Conservation (phyloP, 2,113 vertebrate species). For the Sorex fumeus region DNA sequence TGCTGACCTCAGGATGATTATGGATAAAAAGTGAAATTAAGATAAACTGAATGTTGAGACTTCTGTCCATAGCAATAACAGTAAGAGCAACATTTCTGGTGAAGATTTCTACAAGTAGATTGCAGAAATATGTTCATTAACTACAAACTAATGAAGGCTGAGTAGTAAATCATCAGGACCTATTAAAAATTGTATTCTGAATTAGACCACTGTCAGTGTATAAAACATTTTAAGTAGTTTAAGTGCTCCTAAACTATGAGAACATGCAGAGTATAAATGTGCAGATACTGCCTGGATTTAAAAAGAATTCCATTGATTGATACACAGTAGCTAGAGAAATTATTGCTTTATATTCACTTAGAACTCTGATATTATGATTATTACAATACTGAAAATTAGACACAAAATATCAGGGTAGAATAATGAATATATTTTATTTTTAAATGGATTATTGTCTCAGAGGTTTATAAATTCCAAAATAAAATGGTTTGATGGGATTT, state of each 20-base stretch:
- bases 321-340: neutral
- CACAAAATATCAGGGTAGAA: neutral
- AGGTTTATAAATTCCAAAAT: neutral
- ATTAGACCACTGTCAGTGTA: neutral
- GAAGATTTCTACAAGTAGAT: neutral
- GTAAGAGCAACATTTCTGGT: neutral
- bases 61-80: neutral
- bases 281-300: too few species aligned
- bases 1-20: neutral
- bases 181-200: conserved; percentile 5
- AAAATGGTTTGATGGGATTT: neutral
- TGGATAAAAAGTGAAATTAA: conserved; percentile 13
- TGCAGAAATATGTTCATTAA: neutral
- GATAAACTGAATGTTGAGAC: neutral
- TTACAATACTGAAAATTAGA: neutral
- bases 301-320: neutral
- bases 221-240: conserved; percentile 5
- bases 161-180: neutral
- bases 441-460: neutral
- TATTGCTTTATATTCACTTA: neutral
- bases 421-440: neutral
- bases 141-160: neutral
- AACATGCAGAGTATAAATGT: neutral
- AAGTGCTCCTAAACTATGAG: neutral
- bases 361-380: neutral